phyloP scores from a whole-genome alignment of 2,113 vertebrate species.

The Thunnus maccoyii region DNA sequence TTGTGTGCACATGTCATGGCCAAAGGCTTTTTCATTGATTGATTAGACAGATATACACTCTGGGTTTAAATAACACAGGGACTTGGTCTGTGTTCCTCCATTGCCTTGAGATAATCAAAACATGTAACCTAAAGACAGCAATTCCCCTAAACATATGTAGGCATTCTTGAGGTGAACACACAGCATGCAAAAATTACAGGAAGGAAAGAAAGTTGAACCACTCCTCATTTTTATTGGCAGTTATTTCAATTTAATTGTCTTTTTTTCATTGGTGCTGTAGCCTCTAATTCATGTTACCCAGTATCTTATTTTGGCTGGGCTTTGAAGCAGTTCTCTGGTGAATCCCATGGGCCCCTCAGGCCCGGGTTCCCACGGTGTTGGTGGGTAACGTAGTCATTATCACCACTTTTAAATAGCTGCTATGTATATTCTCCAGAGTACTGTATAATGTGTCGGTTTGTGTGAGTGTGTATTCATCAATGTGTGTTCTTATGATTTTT shows the following conservation, averaged over 20 bases:
- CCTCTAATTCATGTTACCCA: constrained; percentile 23
- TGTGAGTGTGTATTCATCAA: constrained; percentile 14
- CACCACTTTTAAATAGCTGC: constrained; percentile 53
- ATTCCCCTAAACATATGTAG: background rate
- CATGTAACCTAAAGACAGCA: constrained; percentile 19
- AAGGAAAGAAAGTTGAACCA: background rate
- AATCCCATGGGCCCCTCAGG: constrained; percentile 25
- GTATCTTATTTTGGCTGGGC: constrained; percentile 22
- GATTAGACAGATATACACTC: constrained; percentile 16
- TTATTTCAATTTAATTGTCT: constrained; percentile 8
- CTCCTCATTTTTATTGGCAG: background rate
- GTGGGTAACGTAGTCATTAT: constrained; percentile 64
- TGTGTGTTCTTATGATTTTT: constrained; percentile 17
- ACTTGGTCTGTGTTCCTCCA: background rate
- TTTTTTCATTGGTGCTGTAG: background rate
- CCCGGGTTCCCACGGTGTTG: constrained; percentile 40
- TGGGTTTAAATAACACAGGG: constrained; percentile 12
- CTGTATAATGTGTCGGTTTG: constrained; percentile 7
- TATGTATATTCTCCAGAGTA: constrained; percentile 45
- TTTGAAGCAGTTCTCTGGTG: constrained; percentile 58
- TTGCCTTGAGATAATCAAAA: background rate
- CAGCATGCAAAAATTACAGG: background rate
- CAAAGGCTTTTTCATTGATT: constrained; percentile 36
- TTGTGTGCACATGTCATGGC: background rate
- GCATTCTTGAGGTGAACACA: background rate